These are phyloP conservation scores for Antennarius maculatus DNA, from an alignment of 2,797 vertebrate species.

Conservation along the genomic window DNA sequence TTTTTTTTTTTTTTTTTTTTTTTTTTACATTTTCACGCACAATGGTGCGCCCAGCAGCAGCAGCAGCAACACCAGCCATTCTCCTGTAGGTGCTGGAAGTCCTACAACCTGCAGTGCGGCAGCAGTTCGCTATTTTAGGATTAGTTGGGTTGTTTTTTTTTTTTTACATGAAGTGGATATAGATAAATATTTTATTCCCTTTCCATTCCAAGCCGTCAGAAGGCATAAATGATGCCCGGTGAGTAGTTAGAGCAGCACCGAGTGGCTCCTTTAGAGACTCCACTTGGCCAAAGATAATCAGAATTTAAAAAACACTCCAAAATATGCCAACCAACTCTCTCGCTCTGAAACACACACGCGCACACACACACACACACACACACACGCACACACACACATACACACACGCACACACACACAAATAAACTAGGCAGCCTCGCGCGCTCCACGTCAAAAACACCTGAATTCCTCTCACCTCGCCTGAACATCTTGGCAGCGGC, in stretches of 20 bases:
- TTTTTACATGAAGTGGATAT: slow-evolving; percentile 69
- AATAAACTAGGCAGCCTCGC: background rate
- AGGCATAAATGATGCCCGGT: slow-evolving; percentile 1
- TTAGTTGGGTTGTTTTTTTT: slow-evolving; percentile 21
- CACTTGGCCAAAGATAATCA: background rate
- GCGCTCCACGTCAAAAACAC: slow-evolving; percentile 8
- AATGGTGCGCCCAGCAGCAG: slow-evolving; percentile 16
- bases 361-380: background rate
- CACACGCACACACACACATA: slow-evolving; percentile 21
- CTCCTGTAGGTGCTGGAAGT: slow-evolving; percentile 40
- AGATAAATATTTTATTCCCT: slow-evolving; percentile 69
- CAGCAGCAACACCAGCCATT: slow-evolving; percentile 19
- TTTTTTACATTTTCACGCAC: background rate
- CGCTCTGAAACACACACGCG: slow-evolving; percentile 20
- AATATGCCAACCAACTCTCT: background rate
- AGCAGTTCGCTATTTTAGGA: slow-evolving; percentile 73
- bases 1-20: background rate
- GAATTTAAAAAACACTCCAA: background rate
- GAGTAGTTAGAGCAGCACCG: slow-evolving; percentile 15
- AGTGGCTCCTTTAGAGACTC: background rate
- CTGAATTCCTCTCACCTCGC: slow-evolving; percentile 62
- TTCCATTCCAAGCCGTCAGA: slow-evolving; percentile 4
- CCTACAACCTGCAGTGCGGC: slow-evolving; percentile 76
- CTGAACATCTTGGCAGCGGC: slow-evolving; percentile 72
- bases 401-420: background rate